Evolutionary conservation across 2,113 vertebrate genomes (phyloP), one percentile per base, ranked within the genome.

Genomic region (Prinia subflava): DNA sequence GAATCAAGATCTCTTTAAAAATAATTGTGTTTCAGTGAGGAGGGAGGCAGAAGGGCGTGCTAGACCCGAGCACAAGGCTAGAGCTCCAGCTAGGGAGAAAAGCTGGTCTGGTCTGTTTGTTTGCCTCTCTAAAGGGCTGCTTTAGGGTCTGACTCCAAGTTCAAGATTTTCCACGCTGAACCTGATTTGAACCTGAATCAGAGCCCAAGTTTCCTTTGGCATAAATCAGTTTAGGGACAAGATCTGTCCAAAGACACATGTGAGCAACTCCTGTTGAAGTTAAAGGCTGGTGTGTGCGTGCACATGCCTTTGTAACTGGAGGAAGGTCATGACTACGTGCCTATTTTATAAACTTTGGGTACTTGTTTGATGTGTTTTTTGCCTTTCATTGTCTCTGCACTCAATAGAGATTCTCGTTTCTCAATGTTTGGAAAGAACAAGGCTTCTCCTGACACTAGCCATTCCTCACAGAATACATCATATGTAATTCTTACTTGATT

Each of bases 121-220:
- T 96, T 95, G 87, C 63, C 22, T 92, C 71, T 90, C 83, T 71
- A 71, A 94, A 86, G 39, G 68, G 33, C 64, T 96, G 68, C 69
- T 93, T 77, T 74, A 92, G 69, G 92, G 76, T 89, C 92, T 93
- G 71, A 68, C 79, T 96, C 80, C 13, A 20, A 95, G 95, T 95
- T 96, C 95, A 96, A 71, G 71, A 96, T 92, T 97, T 97, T 96
- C 96, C 95, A 93, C 0, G 0, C n/a, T 95, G 96, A 97, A 97
- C 95, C 87, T 56, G 71, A 90, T 81, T 92, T 96, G 94, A 97
- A 96, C 92, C 90, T 94, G 88, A 93, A 67, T 88, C 15, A 5
- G 68, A 93, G 79, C 82, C 85, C 88, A 88, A 75, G 83, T 93
- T 96, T 96, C 84, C 78, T 80, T 90, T 76, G 83, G 79, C 44